Evolutionary conservation across 2,797 vertebrate species (phyloP).

Genomic region (Rhodeus uyekii): DNA sequence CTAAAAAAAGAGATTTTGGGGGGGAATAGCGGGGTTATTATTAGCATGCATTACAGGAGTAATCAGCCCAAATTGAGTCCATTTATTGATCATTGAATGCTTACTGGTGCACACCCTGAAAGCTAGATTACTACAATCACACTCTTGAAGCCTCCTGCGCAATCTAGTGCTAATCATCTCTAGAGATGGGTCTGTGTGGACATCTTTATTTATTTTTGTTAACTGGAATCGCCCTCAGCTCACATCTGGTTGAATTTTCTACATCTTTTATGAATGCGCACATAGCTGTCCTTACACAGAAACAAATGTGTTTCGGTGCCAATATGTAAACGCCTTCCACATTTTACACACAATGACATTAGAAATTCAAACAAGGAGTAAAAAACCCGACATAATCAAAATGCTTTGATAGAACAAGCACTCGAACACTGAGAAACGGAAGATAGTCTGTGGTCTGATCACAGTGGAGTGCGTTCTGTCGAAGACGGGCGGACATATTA

Average conservation of each 20-base stretch:
- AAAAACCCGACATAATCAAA: slow-evolving; percentile 71
- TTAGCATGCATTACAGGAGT: background rate
- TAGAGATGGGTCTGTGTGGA: background rate
- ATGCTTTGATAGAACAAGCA: slow-evolving; percentile 75
- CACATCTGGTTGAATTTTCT: slow-evolving; percentile 3
- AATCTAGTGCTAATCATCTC: background rate
- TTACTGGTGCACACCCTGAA: slow-evolving; percentile 3
- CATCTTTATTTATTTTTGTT: background rate
- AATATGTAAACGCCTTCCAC: slow-evolving; percentile 31
- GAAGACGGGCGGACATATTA: slow-evolving; percentile 61
- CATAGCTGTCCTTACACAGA: background rate
- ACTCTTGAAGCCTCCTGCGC: background rate
- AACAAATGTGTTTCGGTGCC: slow-evolving; percentile 22
- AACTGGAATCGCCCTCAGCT: background rate
- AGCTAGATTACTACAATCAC: slow-evolving; percentile 11
- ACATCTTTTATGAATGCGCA: background rate
- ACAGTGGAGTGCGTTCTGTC: slow-evolving; percentile 59
- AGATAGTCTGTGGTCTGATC: slow-evolving; percentile 72
- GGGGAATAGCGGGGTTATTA: background rate
- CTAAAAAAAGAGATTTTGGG: background rate
- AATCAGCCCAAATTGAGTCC: background rate
- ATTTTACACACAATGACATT: slow-evolving; percentile 73
- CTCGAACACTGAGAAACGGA: slow-evolving; percentile 52
- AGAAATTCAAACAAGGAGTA: slow-evolving; percentile 78
- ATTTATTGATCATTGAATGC: background rate